A percentile compares a stretch with the other conserved stretches of the same genome.
phyloP scores from a whole-genome alignment of 2,888 invertebrate species.

The Sarcophaga carnaria region DNA sequence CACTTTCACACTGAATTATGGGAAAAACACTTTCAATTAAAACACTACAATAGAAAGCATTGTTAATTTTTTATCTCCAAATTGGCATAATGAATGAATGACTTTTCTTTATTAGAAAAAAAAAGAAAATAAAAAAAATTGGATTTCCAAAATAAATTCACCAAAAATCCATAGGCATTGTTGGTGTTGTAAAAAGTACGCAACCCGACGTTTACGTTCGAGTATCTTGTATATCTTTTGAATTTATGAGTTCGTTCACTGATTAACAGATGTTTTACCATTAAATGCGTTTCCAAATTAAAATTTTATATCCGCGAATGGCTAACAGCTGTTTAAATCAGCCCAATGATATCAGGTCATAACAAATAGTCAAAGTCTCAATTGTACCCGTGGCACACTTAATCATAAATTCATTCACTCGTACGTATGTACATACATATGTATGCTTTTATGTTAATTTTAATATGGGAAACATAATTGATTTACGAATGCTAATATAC shows the following conservation, averaged over 20 bases:
- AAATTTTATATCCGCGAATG: background rate
- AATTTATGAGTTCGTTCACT: background rate
- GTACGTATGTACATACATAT: background rate
- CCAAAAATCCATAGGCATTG: too few relatives aligned
- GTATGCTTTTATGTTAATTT: background rate
- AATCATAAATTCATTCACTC: background rate
- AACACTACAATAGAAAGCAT: too few relatives aligned
- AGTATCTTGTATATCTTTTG: constrained; percentile 10
- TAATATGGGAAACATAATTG: constrained; percentile 19
- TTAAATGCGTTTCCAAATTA: background rate
- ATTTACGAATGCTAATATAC: constrained; percentile 19
- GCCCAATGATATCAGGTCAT: background rate
- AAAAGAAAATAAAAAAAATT: too few relatives aligned
- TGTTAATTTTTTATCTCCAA: too few relatives aligned
- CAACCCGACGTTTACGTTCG: background rate
- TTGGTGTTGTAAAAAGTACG: background rate
- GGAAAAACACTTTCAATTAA: too few relatives aligned
- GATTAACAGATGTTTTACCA: constrained; percentile 43
- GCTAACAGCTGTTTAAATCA: background rate
- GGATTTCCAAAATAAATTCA: too few relatives aligned
- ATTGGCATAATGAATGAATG: too few relatives aligned
- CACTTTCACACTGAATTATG: too few relatives aligned
- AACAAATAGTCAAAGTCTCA: background rate
- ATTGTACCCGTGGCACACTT: constrained; percentile 8
- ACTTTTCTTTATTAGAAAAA: too few relatives aligned